Evolutionary conservation across 2,797 vertebrate genomes (phyloP).

Genomic region (Periparus ater): DNA sequence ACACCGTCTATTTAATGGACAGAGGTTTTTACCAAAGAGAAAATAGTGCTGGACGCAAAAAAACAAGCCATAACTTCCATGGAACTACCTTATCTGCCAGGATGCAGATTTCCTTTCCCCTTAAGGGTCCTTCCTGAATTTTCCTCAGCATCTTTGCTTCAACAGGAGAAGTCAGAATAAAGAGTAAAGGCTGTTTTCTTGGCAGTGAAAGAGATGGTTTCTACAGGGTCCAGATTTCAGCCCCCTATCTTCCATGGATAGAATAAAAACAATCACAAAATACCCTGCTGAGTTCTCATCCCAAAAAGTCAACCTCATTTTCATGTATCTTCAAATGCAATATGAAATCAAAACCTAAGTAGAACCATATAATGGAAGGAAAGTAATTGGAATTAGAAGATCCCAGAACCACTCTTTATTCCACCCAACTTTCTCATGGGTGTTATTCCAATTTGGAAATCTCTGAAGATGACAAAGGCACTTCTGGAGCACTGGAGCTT

Average conservation of each 20-base stretch:
- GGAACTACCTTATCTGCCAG: neutral
- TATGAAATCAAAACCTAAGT: neutral
- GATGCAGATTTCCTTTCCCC: neutral
- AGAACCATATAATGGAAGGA: neutral
- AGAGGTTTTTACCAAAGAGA: neutral
- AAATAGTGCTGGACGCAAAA: neutral
- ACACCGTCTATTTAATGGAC: neutral
- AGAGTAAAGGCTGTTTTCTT: neutral
- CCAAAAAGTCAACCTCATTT: neutral
- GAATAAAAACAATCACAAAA: neutral
- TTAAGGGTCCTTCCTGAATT: neutral
- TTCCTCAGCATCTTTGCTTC: neutral
- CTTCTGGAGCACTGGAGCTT: neutral
- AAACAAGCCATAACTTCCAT: neutral
- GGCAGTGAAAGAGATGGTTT: neutral
- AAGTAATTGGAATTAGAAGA: neutral
- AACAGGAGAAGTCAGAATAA: neutral
- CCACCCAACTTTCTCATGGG: neutral
- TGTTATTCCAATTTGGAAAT: neutral
- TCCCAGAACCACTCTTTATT: neutral
- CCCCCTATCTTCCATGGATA: neutral
- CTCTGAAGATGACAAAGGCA: neutral
- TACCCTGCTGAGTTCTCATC: neutral
- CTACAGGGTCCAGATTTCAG: neutral
- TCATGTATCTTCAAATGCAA: neutral